phyloP scores from a whole-genome alignment of 2,888 invertebrate species.

The Euclidia mi region DNA sequence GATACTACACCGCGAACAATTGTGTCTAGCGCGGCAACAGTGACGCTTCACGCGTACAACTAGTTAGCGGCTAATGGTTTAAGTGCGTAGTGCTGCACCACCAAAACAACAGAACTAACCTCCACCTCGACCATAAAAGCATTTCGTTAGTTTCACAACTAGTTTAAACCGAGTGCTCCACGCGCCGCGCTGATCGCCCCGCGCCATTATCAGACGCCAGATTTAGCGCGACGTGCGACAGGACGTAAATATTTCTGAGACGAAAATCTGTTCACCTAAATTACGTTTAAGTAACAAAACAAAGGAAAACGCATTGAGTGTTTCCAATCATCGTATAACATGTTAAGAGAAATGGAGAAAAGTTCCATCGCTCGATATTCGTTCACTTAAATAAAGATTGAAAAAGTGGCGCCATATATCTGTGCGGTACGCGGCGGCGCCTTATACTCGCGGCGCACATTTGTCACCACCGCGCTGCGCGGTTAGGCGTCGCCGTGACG shows the following conservation, averaged over 20 bases:
- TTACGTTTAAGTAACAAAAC: conserved; percentile 28
- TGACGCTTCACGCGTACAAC: too few relatives aligned
- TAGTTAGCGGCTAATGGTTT: conserved; percentile 2
- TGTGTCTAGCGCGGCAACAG: background rate
- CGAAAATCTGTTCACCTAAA: conserved; percentile 9
- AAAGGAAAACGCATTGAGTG: conserved; percentile 27
- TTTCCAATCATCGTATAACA: conserved; percentile 24
- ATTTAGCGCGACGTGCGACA: too few relatives aligned
- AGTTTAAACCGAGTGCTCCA: too few relatives aligned
- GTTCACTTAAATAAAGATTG: conserved; percentile 46
- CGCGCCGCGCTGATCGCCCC: too few relatives aligned
- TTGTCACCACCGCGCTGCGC: conserved; percentile 17
- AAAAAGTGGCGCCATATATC: conserved; percentile 48
- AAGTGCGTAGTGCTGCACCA: conserved; percentile 1
- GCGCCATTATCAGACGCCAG: too few relatives aligned
- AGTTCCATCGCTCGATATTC: conserved; percentile 33
- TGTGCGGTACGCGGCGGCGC: conserved; percentile 19
- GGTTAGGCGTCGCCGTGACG: background rate
- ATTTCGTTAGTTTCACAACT: background rate
- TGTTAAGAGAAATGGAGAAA: background rate
- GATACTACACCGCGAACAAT: background rate
- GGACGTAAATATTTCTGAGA: too few relatives aligned
- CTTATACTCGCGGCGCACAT: conserved; percentile 13
- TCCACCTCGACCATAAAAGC: background rate
- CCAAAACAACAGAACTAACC: background rate